Percentiles rank a stretch among this genome's conserved stretches.
phyloP scores from a whole-genome alignment of 1,140 invertebrate species.

The Centruroides sculpturatus region DNA sequence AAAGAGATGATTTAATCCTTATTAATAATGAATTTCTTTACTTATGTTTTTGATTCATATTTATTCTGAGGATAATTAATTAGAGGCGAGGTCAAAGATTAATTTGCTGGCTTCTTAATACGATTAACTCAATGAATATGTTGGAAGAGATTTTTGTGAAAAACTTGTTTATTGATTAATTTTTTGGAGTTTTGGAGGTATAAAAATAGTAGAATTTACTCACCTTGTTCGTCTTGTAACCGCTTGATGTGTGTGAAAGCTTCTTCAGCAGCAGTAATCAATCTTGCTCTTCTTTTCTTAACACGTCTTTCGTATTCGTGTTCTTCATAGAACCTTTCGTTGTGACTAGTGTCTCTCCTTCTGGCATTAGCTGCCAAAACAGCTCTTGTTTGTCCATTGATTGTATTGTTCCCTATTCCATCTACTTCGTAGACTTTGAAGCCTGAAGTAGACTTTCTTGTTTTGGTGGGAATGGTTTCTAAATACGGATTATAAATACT shows the following conservation, averaged over 20 bases:
- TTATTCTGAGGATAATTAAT: too few relatives aligned
- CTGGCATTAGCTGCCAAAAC: conserved; percentile 35
- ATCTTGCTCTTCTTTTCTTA: conserved; percentile 68
- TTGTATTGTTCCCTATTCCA: conserved; percentile 30
- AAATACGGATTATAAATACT: conserved; percentile 92
- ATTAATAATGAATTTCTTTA: too few relatives aligned
- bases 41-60: too few relatives aligned
- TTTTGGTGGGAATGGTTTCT: conserved; percentile 67
- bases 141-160: background rate
- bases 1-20: too few relatives aligned
- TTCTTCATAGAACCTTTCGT: conserved; percentile 94
- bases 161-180: too few relatives aligned
- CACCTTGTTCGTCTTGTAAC: conserved; percentile 37
- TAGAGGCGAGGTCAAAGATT: too few relatives aligned
- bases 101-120: too few relatives aligned
- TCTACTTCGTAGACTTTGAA: conserved; percentile 70
- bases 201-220: background rate
- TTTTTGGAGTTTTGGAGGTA: too few relatives aligned
- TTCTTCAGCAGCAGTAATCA: conserved; percentile 87
- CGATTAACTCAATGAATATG: background rate
- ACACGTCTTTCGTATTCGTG: conserved; percentile 90
- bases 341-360: conserved; percentile 44
- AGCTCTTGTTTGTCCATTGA: conserved; percentile 40
- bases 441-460: conserved; percentile 1
- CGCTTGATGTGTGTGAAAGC: conserved; percentile 87